Evolutionary conservation across 2,888 invertebrate species (phyloP).

Genomic region (Dolomedes plantarius): DNA sequence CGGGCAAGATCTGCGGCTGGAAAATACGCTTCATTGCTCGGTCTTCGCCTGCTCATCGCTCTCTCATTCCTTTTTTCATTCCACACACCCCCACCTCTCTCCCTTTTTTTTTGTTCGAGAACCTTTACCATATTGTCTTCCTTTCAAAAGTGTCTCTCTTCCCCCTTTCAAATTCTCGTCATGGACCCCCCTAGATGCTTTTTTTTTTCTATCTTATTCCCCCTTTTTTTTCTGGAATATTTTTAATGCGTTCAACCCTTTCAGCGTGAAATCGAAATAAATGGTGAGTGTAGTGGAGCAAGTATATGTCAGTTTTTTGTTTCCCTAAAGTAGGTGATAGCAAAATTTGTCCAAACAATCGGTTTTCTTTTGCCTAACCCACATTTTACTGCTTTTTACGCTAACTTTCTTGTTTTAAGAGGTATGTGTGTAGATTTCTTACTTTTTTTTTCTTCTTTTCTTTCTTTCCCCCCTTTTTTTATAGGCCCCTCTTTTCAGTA

Average conservation of each 20-base stretch:
- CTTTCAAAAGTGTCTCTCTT: conserved; percentile 13
- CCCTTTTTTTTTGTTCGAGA: conserved; percentile 10
- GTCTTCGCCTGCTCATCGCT: conserved; percentile 59
- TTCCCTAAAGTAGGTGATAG: conserved; percentile 41
- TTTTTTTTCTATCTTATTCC: background rate
- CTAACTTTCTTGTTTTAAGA: conserved; percentile 14
- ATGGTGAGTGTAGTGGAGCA: conserved; percentile 51
- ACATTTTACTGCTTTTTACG: conserved; percentile 21
- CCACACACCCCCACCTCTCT: too few species aligned
- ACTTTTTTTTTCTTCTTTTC: background rate
- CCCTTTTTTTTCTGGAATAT: conserved; percentile 9
- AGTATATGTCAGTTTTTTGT: conserved; percentile 21
- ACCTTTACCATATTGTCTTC: conserved; percentile 65
- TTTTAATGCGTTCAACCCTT: conserved; percentile 57
- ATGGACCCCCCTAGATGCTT: background rate
- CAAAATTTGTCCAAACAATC: conserved; percentile 65
- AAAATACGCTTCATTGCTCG: conserved; percentile 59
- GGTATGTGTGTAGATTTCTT: background rate
- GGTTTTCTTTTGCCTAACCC: conserved; percentile 28
- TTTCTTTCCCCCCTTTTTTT: background rate
- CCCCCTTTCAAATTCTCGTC: conserved; percentile 8
- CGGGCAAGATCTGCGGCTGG: conserved; percentile 64
- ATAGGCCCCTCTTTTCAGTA: background rate
- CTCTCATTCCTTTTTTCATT: conserved; percentile 20
- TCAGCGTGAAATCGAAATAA: conserved; percentile 69